Conservation (phyloP, 1,140 invertebrate species). For the Brachionus asplanchnoidis region DNA sequence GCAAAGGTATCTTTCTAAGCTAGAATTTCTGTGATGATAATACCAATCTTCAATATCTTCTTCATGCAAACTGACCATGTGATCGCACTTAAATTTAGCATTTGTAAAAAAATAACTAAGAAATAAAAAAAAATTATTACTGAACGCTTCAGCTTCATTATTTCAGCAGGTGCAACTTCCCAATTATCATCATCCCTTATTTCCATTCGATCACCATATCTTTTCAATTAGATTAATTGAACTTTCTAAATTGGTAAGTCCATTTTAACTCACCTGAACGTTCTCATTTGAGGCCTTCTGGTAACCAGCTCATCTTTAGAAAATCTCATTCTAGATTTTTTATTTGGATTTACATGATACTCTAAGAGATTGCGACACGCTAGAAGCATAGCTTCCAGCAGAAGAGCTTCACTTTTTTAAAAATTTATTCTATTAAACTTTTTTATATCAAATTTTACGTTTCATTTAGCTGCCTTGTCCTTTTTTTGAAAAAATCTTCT, state of each 20-base stretch:
- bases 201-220: not conserved
- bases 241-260: not conserved
- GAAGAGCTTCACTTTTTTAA: not conserved
- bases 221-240: not conserved
- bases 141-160: conserved; percentile 1
- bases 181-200: conserved; percentile 4
- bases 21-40: not conserved
- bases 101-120: not conserved
- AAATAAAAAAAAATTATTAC: not conserved
- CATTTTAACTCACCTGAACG: not conserved
- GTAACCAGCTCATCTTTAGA: not conserved
- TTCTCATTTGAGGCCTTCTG: not conserved
- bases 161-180: conserved; percentile 14
- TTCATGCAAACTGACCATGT: conserved; percentile 3
- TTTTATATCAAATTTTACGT: not conserved
- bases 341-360: not conserved
- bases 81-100: conserved; percentile 7
- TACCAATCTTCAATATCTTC: conserved; percentile 36
- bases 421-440: not conserved
- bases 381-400: not conserved
- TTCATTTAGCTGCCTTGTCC: not conserved
- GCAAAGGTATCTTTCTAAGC: not conserved
- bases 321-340: conserved; percentile 10
- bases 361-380: not conserved
- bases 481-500: conserved; percentile 5